Evolutionary conservation across 1,140 invertebrate species (phyloP), one percentile per base, ranked within the genome.

Genomic region (Neuroterus valhalla): DNA sequence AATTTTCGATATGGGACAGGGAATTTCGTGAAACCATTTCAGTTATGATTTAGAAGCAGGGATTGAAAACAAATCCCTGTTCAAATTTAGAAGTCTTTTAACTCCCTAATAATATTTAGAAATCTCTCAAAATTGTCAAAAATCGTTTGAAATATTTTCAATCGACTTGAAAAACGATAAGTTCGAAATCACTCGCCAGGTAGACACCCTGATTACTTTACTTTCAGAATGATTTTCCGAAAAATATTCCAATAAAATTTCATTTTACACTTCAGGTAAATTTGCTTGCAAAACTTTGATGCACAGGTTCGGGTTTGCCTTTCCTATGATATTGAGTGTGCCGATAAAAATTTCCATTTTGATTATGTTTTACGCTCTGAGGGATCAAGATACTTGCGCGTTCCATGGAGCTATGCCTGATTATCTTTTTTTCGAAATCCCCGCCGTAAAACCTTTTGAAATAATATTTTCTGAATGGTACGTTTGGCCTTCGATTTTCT

Each of bases 281-380:
- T 96, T 96, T 81, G 92, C 95, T 11, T 96, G 94, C 86, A 95
- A 95, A 91, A 95, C 96, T 74, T 92, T 95, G 84, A 96, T 96
- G 85, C 95, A 96, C 84, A 92, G 92, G 55, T 94, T 96, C 82
- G 94, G 95, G 78, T 96, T 94, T 82, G 94, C 96, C 0, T 91
- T 97, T 71, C 95, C 96, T 0, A 90, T 96, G 0, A 94, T 90
- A 81, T 86, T 97, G 43, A 91, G 92, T 0, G 92, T 94, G 5
- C 95, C 95, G 1, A 91, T 93, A 0, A 92, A 94, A 1, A 90
- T 96, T 19, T 92, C 91, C 5, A 79, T 93, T 48, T 86, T 95
- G 12, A 92, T 94, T 21, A 85, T 91, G 1, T 84, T 94, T 66
- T 94, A 93, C 77, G 91, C 92, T 11, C 68, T 93, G 6, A 91